Evolutionary conservation across 2,113 vertebrate genomes (phyloP), one percentile per base, ranked within the genome.

Genomic region (Engystomops pustulosus): DNA sequence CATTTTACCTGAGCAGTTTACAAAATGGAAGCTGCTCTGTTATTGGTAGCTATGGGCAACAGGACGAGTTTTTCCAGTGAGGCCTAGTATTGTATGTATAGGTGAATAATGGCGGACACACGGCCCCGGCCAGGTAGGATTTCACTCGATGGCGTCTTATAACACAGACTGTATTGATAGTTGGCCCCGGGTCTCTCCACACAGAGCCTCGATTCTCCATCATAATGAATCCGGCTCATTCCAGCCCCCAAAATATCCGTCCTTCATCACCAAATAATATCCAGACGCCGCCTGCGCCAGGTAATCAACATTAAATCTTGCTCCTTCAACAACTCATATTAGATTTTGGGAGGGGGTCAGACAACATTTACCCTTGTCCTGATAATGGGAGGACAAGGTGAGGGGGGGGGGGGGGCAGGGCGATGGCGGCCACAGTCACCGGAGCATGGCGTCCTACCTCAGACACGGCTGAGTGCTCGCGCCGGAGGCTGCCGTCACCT

Each of bases 261-360:
- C 79, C 30, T 38, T 81, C 79, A 70, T 70, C 65, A 81, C 79
- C 18, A 38, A 53, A 49, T 71, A 70, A 81, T 81, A 70, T 81
- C 30, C 71, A 0, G 32, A 47, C 25, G 32, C 30, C 1, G 32
- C 17, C 32, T 23, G n/a, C 32, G 79, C 67, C 65, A 53, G 65
- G 62, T 55, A n/a, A 70, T 70, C 67, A 11, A 23, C 67, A 55
- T 71, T 36, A 79, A 41, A 79, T 65, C 77, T 45, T 67, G 62
- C 47, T 81, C 79, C 79, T 81, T 81, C 79, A 81, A 71, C 79
- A 70, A 30, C 30, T 70, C 79, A 53, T 69, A 81, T 81, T 71
- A 81, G 47, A 49, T 55, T 36, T 53, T 34, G n/a, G 53, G n/a
- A n/a, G n/a, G 47, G 67, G 79, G 20, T 81, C 34, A 53, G 67